These are phyloP conservation scores for Bungarus multicinctus DNA, from an alignment of 2,113 vertebrate genomes.

Conservation along the genomic window DNA sequence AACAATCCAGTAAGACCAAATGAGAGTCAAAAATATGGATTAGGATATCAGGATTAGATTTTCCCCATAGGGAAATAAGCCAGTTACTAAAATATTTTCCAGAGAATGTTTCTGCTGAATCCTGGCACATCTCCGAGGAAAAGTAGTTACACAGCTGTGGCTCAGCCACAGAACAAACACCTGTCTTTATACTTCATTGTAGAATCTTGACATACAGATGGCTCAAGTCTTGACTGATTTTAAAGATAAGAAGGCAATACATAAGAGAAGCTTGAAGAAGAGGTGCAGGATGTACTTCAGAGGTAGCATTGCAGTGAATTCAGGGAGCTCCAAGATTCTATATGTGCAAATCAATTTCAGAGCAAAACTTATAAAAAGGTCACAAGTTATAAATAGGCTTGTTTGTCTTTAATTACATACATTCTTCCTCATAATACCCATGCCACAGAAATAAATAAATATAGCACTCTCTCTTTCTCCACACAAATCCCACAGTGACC, in stretches of 20 bases:
- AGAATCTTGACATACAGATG: not conserved
- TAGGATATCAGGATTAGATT: not conserved
- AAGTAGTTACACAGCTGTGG: not conserved
- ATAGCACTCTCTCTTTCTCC: not conserved
- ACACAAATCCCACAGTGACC: not conserved
- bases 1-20: not conserved
- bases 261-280: not conserved
- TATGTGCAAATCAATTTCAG: not conserved
- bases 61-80: not conserved
- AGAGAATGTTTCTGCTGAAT: not conserved
- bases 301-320: not conserved
- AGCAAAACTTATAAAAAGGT: not conserved
- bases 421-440: not conserved
- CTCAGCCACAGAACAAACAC: not conserved
- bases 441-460: not conserved
- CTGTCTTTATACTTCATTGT: not conserved
- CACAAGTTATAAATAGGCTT: not conserved
- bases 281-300: not conserved
- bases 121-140: not conserved
- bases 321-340: not conserved
- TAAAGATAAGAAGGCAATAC: not conserved
- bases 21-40: not conserved
- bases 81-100: not conserved
- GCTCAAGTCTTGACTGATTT: not conserved
- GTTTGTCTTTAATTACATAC: not conserved